Evolutionary conservation across 1,140 invertebrate genomes (phyloP).

Genomic region (Caenorhabditis elegans): WBcel235 BX284603.4:2520001-2520500

Average conservation of each 20-base stretch:
- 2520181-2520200: too few species aligned
- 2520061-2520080: too few species aligned
- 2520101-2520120: too few species aligned
- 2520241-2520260: slow-evolving; percentile 54
- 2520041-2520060: too few species aligned
- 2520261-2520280: slow-evolving; percentile 69
- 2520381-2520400: slow-evolving; percentile 89
- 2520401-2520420: slow-evolving; percentile 97
- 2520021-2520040: too few species aligned
- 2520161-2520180: too few species aligned
- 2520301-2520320: slow-evolving; percentile 69
- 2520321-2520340: slow-evolving; percentile 39
- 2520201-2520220: neutral
- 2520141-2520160: too few species aligned
- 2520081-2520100: too few species aligned
- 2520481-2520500: slow-evolving; percentile 91
- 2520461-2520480: slow-evolving; percentile 95
- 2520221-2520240: neutral
- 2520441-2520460: slow-evolving; percentile 96
- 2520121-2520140: too few species aligned
- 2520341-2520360: slow-evolving; percentile 79
- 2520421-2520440: slow-evolving; percentile 98
- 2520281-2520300: slow-evolving; percentile 71
- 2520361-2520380: slow-evolving; percentile 90
- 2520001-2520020: too few species aligned